Conservation (phyloP, 2,888 invertebrate genomes). For the Dicranocentrus wangi region DNA sequence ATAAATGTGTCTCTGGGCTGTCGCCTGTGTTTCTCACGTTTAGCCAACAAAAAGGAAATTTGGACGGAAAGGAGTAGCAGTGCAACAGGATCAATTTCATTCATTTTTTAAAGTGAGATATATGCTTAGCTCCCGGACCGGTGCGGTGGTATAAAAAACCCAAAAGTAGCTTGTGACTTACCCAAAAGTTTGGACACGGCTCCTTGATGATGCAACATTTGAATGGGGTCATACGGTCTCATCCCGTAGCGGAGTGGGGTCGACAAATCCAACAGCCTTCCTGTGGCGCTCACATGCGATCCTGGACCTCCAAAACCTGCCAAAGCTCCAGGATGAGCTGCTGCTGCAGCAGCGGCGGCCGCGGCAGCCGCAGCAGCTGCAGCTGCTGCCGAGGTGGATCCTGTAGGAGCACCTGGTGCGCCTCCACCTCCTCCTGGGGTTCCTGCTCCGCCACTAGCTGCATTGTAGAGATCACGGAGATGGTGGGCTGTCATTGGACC, state of each 20-base stretch:
- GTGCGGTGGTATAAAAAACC: no score
- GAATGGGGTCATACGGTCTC: constrained; percentile 91
- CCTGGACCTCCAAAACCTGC: constrained; percentile 35
- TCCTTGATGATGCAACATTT: constrained; percentile 89
- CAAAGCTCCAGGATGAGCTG: constrained; percentile 34
- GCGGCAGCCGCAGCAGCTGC: constrained; percentile 56
- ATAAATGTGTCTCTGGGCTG: no score
- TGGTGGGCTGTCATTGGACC: constrained; percentile 73
- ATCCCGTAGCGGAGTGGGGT: constrained; percentile 78
- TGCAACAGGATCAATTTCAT: no score
- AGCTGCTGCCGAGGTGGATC: constrained; percentile 41
- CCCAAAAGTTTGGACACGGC: constrained; percentile 91
- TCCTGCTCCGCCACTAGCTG: constrained; percentile 65
- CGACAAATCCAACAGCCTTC: constrained; percentile 72
- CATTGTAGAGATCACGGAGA: constrained; percentile 72
- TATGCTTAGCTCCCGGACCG: no score
- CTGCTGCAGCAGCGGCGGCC: constrained; percentile 44
- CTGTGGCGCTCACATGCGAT: constrained; percentile 51
- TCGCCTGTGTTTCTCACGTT: no score
- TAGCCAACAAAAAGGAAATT: no score
- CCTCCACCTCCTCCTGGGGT: constrained; percentile 58
- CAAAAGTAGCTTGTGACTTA: constrained; percentile 75
- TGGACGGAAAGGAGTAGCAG: no score
- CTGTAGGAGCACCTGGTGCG: constrained; percentile 24
- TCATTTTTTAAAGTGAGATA: no score